phyloP scores from a whole-genome alignment of 1,140 invertebrate species.

The Melanaphis sacchari region DNA sequence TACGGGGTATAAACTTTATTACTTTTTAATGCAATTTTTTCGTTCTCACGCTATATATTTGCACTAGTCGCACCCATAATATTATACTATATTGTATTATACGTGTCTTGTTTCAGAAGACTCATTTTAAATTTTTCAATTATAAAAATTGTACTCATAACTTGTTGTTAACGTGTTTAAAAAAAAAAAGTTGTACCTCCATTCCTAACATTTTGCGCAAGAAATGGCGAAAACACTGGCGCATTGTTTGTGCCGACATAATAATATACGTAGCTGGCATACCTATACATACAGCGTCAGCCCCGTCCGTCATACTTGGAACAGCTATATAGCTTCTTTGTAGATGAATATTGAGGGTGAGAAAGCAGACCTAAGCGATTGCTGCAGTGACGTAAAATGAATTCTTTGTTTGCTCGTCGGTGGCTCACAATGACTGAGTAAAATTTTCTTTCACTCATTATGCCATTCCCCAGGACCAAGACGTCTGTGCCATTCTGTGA shows the following conservation, averaged over 20 bases:
- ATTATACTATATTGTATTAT: too few species aligned
- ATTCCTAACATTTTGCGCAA: background rate
- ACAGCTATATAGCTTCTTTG: constrained; percentile 20
- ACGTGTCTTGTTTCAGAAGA: background rate
- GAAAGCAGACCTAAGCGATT: constrained; percentile 13
- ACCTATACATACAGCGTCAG: background rate
- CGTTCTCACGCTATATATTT: background rate
- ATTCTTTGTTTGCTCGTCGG: constrained; percentile 1
- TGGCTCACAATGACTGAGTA: background rate
- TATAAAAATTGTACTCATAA: background rate
- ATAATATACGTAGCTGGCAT: background rate
- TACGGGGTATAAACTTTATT: background rate
- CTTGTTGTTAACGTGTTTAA: background rate
- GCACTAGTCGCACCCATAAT: background rate
- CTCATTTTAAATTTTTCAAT: background rate
- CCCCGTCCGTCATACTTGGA: background rate
- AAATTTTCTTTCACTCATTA: constrained; percentile 3
- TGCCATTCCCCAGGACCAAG: background rate
- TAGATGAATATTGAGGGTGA: background rate
- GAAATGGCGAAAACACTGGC: background rate
- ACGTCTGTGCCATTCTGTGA: background rate
- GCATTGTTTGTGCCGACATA: background rate
- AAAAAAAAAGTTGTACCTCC: background rate
- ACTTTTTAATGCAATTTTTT: background rate
- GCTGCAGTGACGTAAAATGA: background rate